Conservation (phyloP, 2,888 invertebrate genomes). For the Heliconius sara region DNA sequence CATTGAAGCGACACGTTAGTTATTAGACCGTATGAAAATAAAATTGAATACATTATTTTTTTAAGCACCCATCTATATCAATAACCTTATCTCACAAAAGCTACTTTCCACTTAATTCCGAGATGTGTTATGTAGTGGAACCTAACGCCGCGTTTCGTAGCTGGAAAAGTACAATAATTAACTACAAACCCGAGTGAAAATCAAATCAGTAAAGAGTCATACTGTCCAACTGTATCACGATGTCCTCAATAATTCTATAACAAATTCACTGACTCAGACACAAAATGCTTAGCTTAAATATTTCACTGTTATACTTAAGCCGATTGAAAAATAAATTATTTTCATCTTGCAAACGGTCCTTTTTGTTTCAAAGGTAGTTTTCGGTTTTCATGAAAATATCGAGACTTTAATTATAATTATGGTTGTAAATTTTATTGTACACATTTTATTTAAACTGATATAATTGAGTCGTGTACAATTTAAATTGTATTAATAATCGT, state of each 20-base stretch:
- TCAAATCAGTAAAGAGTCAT: not conserved
- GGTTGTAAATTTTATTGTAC: not conserved
- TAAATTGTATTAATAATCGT: conserved; percentile 9
- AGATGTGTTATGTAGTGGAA: too few relatives aligned
- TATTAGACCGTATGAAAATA: too few relatives aligned
- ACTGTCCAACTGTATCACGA: too few relatives aligned
- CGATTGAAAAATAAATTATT: conserved; percentile 18
- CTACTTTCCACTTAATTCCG: too few relatives aligned
- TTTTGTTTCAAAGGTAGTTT: conserved; percentile 1
- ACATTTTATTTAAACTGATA: not conserved
- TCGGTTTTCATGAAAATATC: conserved; percentile 14
- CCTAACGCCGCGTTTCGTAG: too few relatives aligned
- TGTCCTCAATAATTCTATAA: not conserved
- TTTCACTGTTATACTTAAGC: conserved; percentile 15
- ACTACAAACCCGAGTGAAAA: not conserved
- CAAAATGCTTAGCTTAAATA: conserved; percentile 25
- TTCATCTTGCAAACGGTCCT: conserved; percentile 6
- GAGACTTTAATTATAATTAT: conserved; percentile 15
- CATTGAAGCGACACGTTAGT: too few relatives aligned
- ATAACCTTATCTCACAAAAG: too few relatives aligned
- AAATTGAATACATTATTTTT: too few relatives aligned
- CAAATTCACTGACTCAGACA: not conserved
- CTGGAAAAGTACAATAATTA: too few relatives aligned
- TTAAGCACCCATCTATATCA: too few relatives aligned
- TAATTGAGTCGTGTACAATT: conserved; percentile 5